These are phyloP conservation scores for Pristionchus maxplancki DNA, from an alignment of 2,888 invertebrate genomes.

Conservation along the genomic window DNA sequence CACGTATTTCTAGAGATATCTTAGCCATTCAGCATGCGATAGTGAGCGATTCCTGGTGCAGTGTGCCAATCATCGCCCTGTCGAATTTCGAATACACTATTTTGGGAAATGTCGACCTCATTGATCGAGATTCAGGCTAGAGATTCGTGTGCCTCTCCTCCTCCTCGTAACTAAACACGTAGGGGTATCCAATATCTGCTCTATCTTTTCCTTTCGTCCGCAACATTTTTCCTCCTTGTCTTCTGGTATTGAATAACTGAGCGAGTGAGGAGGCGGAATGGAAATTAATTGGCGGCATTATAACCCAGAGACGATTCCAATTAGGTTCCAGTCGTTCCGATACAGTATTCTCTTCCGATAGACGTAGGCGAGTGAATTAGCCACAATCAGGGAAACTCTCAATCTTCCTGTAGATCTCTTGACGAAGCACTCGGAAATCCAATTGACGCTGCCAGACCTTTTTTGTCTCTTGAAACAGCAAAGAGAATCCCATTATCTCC, in stretches of 20 bases:
- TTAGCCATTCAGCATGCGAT: not conserved
- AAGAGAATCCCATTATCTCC: not conserved
- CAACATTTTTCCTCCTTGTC: conserved; percentile 14
- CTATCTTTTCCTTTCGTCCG: not conserved
- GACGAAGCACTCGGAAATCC: conserved; percentile 4
- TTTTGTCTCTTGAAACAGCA: not conserved
- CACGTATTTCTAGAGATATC: not conserved
- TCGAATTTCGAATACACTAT: not conserved
- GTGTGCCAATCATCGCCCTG: conserved; percentile 1
- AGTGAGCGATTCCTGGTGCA: not conserved
- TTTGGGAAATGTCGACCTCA: not conserved
- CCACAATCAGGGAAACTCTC: not conserved
- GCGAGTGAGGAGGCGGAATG: not conserved
- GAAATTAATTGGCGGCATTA: not conserved
- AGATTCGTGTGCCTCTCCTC: not conserved
- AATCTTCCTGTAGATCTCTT: not conserved
- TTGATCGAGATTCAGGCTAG: conserved; percentile 11
- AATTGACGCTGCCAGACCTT: conserved; percentile 17
- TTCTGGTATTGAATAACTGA: not conserved
- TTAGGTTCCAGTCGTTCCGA: not conserved
- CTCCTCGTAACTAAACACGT: conserved; percentile 1
- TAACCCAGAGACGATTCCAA: not conserved
- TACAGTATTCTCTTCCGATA: not conserved
- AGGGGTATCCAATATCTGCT: not conserved
- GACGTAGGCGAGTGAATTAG: conserved; percentile 6